A percentile compares a stretch with the other conserved stretches of the same genome.
Evolutionary conservation across 2,888 invertebrate species (phyloP).

Genomic region (Ectobius pallidus): DNA sequence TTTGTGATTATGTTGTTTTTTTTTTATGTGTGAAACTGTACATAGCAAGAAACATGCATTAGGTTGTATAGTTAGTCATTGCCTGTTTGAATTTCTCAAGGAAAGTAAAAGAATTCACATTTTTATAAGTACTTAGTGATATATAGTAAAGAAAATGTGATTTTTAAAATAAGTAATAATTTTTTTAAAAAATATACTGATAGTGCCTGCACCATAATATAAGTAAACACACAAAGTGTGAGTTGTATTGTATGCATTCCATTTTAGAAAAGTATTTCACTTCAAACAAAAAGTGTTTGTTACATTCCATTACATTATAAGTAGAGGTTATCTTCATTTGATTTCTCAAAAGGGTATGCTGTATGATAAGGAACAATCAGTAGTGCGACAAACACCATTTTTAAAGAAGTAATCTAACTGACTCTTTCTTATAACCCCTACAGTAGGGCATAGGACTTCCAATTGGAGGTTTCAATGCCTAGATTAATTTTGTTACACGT

Average conservation of each 20-base stretch:
- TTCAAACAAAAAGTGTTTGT: too few species aligned
- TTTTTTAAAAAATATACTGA: neutral
- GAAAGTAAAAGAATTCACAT: neutral
- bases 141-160: neutral
- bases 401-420: too few species aligned
- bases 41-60: neutral
- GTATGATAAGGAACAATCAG: too few species aligned
- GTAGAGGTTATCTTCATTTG: too few species aligned
- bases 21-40: neutral
- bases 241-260: neutral
- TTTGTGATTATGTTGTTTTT: neutral
- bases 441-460: too few species aligned
- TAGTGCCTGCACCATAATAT: neutral
- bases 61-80: neutral
- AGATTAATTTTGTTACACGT: too few species aligned
- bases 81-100: neutral
- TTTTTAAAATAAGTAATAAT: slow-evolving; percentile 10
- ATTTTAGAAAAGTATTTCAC: too few species aligned
- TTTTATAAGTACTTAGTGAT: neutral
- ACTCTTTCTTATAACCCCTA: too few species aligned
- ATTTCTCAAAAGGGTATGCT: too few species aligned
- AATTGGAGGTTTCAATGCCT: too few species aligned
- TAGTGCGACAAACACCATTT: too few species aligned
- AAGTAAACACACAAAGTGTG: slow-evolving; percentile 4
- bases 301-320: too few species aligned